phyloP scores from a whole-genome alignment of 1,140 invertebrate genomes.

The Drosophila pseudoobscura region DNA sequence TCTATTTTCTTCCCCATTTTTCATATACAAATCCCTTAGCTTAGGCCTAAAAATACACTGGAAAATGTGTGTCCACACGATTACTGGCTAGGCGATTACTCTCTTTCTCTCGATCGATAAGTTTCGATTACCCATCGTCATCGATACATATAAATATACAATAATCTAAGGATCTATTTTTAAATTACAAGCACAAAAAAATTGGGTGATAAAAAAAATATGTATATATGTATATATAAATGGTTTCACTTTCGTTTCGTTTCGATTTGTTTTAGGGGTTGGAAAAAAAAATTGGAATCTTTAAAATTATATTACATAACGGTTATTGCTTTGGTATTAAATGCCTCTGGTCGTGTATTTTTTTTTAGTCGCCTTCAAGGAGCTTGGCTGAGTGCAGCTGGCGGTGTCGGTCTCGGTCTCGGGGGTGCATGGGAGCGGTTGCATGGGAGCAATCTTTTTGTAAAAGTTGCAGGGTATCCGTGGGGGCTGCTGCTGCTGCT shows the following conservation, averaged over 20 bases:
- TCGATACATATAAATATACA: constrained; percentile 17
- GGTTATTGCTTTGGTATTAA: constrained; percentile 82
- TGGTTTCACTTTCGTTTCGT: constrained; percentile 6
- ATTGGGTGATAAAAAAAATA: constrained; percentile 34
- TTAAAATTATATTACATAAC: constrained; percentile 82
- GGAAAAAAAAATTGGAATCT: constrained; percentile 35
- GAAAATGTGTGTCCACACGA: constrained; percentile 65
- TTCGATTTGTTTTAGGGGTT: neutral
- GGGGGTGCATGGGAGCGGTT: neutral
- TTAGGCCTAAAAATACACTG: constrained; percentile 74
- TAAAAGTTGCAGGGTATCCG: constrained; percentile 6
- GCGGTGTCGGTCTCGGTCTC: neutral
- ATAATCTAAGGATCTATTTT: constrained; percentile 17
- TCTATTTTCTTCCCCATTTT: too few relatives aligned
- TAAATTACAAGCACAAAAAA: constrained; percentile 54
- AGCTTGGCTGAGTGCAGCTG: constrained; percentile 40
- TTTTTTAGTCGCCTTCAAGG: constrained; percentile 53
- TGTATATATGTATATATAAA: constrained; percentile 4
- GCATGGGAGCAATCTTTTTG: constrained; percentile 14
- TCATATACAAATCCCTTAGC: constrained; percentile 47
- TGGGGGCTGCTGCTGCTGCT: neutral
- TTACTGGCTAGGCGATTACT: constrained; percentile 25
- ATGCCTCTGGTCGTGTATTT: constrained; percentile 73
- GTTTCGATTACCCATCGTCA: too few relatives aligned
- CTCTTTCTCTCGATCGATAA: neutral